Conservation (phyloP, 2,797 vertebrate genomes). For the Tragopan temminckii region DNA sequence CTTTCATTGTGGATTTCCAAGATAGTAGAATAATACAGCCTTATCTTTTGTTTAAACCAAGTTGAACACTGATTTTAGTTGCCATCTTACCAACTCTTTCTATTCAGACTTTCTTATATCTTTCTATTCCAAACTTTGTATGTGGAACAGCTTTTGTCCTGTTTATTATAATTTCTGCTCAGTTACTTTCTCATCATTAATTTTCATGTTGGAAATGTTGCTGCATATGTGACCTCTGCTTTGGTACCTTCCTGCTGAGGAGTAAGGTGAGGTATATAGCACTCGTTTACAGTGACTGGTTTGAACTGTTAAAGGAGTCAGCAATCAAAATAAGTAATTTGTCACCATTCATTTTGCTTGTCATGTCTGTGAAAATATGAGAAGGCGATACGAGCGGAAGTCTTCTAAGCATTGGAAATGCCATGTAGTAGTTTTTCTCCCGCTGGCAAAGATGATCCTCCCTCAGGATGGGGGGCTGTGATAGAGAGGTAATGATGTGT, state of each 20-base stretch:
- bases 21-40: not conserved
- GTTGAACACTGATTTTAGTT: not conserved
- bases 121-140: not conserved
- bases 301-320: not conserved
- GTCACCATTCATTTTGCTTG: not conserved
- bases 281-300: not conserved
- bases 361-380: not conserved
- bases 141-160: not conserved
- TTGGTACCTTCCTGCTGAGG: conserved; percentile 5
- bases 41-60: not conserved
- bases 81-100: not conserved
- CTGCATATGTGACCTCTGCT: not conserved
- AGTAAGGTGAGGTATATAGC: conserved; percentile 28
- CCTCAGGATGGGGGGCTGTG: not conserved
- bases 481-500: not conserved
- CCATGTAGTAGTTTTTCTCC: not conserved
- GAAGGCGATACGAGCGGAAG: not conserved
- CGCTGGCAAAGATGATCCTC: not conserved
- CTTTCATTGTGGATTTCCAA: not conserved
- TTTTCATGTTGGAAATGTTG: conserved; percentile 26
- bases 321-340: not conserved
- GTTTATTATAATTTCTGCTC: not conserved
- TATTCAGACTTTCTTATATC: not conserved
- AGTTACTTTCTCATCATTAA: conserved; percentile 13
- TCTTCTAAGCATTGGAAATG: not conserved